A percentile compares a stretch with the other conserved stretches of the same genome.
phyloP scores from a whole-genome alignment of 2,113 vertebrate genomes.

The Gasterosteus aculeatus region DNA sequence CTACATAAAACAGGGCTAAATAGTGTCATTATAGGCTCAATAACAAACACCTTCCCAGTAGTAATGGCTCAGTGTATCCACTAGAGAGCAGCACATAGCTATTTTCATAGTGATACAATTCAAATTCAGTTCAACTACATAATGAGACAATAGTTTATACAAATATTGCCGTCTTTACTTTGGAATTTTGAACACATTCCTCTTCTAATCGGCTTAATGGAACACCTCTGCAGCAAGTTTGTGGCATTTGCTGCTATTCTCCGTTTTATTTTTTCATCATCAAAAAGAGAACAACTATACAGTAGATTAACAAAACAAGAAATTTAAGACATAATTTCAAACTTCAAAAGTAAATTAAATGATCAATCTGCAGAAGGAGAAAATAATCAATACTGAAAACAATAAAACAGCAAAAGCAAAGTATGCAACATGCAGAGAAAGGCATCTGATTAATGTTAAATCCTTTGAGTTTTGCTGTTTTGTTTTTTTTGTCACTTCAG shows the following conservation, averaged over 20 bases:
- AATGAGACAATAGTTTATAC: neutral
- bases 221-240: neutral
- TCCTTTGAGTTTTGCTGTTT: constrained; percentile 4
- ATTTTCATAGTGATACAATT: constrained; percentile 7
- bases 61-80: constrained; percentile 42
- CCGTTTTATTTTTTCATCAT: neutral
- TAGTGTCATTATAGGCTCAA: neutral
- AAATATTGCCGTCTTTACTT: neutral
- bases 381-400: neutral
- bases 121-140: neutral
- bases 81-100: constrained; percentile 67
- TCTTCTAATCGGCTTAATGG: neutral
- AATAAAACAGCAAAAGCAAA: neutral
- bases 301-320: neutral
- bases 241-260: neutral
- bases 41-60: neutral
- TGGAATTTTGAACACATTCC: neutral
- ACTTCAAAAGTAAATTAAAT: neutral
- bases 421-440: neutral
- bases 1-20: no score
- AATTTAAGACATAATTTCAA: neutral
- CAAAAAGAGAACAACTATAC: no score
- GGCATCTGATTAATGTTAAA: neutral
- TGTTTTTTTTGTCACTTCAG: constrained; percentile 14
- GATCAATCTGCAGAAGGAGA: neutral